Evolutionary conservation across 2,888 invertebrate genomes (phyloP), one percentile per base, ranked within the genome.

Genomic region (Drosophila fulvimacula): DNA sequence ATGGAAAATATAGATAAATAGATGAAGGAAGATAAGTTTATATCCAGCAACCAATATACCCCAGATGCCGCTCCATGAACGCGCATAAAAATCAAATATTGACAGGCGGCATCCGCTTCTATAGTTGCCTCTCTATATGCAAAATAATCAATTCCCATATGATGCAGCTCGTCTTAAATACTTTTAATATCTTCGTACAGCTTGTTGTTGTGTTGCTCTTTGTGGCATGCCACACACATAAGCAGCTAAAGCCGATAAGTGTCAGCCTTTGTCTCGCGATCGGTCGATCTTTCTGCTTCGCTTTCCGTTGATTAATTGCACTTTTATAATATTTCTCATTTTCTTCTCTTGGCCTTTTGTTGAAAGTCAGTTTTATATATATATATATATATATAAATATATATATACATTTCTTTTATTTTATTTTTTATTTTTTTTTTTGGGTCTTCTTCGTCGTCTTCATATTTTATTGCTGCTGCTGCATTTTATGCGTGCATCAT

Each of bases 211-310:
- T 68, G n/a, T 3, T 34, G 7, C 56, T 24, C 38, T 36, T 49
- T 60, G 30, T 66, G 27, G 52, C 73, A n/a, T 57, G 62, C 46
- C 52, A 52, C 66, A 64, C 62, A 48, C 48, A 72, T 76, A 76
- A 79, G 74, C 81, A 75, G 84, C 83, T 89, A 89, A 89, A 84
- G 68, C 74, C 76, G 89, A 85, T 89, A 85, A 89, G 75, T 84
- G 85, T 85, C 88, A 85, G 85, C 76, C 71, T 55, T 73, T 80
- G 80, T 73, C 80, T 74, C 66, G 58, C 48, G 34, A 32, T 52
- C 52, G 52, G 38, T 24, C 53, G 60, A 61, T 73, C 74, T 57
- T 46, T 38, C 9, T 61, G 55, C 63, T 68, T 79, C 48, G 61
- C 34, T 78, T 79, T 74, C 65, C 75, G 79, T 59, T 76, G 76